A percentile compares a stretch with the other conserved stretches of the same genome.
These are phyloP conservation scores for western clawed frog (Xenopus tropicalis) DNA, from an alignment of 2,113 vertebrate species.

Conservation along the genomic window DNA sequence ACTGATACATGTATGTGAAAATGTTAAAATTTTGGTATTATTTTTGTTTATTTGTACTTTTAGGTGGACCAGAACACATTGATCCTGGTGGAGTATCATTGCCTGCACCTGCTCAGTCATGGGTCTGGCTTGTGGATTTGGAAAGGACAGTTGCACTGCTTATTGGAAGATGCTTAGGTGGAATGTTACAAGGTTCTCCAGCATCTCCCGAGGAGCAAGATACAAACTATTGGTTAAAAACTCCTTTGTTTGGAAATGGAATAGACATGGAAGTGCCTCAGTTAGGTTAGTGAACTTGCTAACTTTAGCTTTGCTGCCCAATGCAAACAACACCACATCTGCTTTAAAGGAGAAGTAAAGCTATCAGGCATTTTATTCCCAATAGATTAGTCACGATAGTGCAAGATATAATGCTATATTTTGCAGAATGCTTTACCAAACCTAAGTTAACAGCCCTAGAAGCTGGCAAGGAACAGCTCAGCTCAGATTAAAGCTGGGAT, in stretches of 20 bases:
- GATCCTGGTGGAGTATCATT: conserved; percentile 78
- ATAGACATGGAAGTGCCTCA: conserved; percentile 88
- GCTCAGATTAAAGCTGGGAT: too few relatives aligned
- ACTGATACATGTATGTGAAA: too few relatives aligned
- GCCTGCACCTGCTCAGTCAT: conserved; percentile 77
- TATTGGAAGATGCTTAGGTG: conserved; percentile 90
- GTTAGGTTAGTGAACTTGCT: conserved; percentile 70
- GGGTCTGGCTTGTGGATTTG: conserved; percentile 96
- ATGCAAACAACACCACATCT: too few relatives aligned
- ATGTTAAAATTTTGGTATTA: too few relatives aligned
- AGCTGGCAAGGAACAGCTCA: too few relatives aligned
- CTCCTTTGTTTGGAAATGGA: conserved; percentile 89
- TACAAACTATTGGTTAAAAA: conserved; percentile 91
- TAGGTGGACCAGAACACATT: conserved; percentile 79
- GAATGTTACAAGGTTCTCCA: conserved; percentile 89
- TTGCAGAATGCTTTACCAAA: too few relatives aligned
- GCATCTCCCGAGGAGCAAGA: conserved; percentile 89
- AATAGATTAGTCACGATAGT: too few relatives aligned
- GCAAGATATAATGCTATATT: too few relatives aligned
- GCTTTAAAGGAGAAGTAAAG: too few relatives aligned
- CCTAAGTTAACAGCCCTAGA: too few relatives aligned
- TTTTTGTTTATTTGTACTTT: conserved; percentile 7
- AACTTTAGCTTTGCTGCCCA: neutral
- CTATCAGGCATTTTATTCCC: too few relatives aligned
- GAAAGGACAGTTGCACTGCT: conserved; percentile 90